Base-by-base conservation (phyloP, 2,113 vertebrate genomes). In the Micronisus gabar region DNA sequence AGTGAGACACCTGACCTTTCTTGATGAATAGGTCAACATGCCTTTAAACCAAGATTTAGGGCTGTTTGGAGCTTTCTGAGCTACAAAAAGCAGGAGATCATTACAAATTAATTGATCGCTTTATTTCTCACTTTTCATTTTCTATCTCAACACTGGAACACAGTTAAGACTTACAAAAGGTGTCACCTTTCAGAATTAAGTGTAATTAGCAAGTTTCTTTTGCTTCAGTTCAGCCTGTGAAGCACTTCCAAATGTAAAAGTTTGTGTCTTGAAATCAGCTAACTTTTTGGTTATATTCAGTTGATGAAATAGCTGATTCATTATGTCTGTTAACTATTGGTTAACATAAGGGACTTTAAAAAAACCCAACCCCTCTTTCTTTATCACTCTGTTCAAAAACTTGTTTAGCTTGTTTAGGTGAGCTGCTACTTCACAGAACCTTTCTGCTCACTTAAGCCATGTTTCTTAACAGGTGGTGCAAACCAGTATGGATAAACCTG, bases 31-130 rank as follows among this genome's bases (percentile, higher is more conserved):
- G 76, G 86, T 97, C 74, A 95, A 8, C 62, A 73, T 78, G 34
- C 10, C 27, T 93, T 89, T 86, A 90, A 95, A 86, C 6, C 34
- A 86, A 93, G 90, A 82, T 74, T 96, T 76, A 85, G n/a, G 45
- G 59, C 10, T 72, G 30, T 74, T 92, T 75, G 32, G 43, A 71
- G n/a, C 20, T 29, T 83, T 76, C 61, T 88, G 30, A 94, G 58
- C 43, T 78, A 80, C 52, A 83, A 48, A 95, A 89, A 87, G 27
- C 32, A 90, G 66, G 56, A 86, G 61, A 91, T 90, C n/a, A 85
- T 91, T 93, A 79, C 43, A 78, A 78, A 92, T 56, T 84, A 86
- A 90, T 78, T 74, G 58, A 96, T 85, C 52, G 14, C 50, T 90
- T 86, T 90, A 68, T 83, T 78, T 86, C n/a, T 72, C 14, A 26